A percentile compares a stretch with the other conserved stretches of the same genome.
phyloP scores from a whole-genome alignment of 2,888 invertebrate genomes.

The Limnephilus rhombicus region DNA sequence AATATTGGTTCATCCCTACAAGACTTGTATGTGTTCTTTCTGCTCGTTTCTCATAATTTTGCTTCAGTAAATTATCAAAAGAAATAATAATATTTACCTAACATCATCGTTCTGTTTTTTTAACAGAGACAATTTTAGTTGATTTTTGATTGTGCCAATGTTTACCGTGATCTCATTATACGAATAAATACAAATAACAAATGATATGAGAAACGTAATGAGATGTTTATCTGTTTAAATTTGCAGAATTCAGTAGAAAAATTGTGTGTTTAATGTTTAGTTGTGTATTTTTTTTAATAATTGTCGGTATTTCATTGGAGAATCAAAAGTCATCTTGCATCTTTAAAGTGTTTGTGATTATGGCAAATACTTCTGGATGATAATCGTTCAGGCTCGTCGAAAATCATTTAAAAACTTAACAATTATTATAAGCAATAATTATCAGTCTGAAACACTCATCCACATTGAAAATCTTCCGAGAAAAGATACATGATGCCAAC shows the following conservation, averaged over 20 bases:
- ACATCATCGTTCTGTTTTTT: neutral
- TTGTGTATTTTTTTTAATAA: neutral
- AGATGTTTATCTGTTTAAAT: neutral
- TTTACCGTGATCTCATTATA: neutral
- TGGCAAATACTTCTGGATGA: too few relatives aligned
- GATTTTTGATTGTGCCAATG: constrained; percentile 4
- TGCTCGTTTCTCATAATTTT: neutral
- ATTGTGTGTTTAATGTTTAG: neutral
- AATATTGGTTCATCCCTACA: too few relatives aligned
- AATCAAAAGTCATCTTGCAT: too few relatives aligned
- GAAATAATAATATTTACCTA: neutral
- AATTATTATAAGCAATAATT: too few relatives aligned
- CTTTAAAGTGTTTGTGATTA: too few relatives aligned
- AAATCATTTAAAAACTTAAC: too few relatives aligned
- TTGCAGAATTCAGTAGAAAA: neutral
- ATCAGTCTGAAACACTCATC: too few relatives aligned
- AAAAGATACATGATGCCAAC: too few relatives aligned
- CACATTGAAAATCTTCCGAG: too few relatives aligned
- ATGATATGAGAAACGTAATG: constrained; percentile 2
- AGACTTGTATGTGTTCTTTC: neutral
- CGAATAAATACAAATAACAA: neutral
- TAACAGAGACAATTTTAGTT: neutral
- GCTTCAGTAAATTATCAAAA: neutral
- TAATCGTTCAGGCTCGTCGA: too few relatives aligned
- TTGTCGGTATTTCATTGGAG: too few relatives aligned